Base-by-base conservation (phyloP, 2,888 invertebrate species). In the Portevinia maculata region DNA sequence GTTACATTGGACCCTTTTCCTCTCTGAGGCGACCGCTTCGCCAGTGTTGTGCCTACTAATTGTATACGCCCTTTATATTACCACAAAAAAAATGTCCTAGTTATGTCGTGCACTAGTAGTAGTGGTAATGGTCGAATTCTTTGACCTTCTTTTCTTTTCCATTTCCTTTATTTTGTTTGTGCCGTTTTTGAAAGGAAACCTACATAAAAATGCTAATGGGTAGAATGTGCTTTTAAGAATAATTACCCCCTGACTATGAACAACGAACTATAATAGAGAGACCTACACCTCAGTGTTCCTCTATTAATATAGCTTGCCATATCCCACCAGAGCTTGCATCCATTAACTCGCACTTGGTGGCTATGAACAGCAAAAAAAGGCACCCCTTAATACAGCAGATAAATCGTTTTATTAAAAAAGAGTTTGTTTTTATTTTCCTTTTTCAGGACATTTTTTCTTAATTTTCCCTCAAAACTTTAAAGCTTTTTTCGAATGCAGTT, bases 141-240 rank as follows among this genome's bases (percentile, higher is more conserved):
- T 74, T 67, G 32, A 62, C 17, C 44, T 69, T 69, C 17, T 37
- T 69, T 55, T 46, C 24, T 46, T 41, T 15, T 37, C 17, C 21
- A 39, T 13, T 55, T 48, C 17, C 30, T 34, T 48, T 67, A 11
- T 39, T 53, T 17, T 19, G 19, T 48, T 53, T 65, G 65, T 55
- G 60, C 62, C 60, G 74, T 39, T 67, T 74, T 62, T 21, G 46
- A 69, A 79, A 62, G 74, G 74, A 79, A 74, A 62, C 69, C 74
- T 52, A 76, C 74, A 84, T 79, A 84, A 85, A 85, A 85, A 78
- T 70, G 79, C 84, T 85, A 85, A 85, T 85, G 84, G 83, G 76
- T 74, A 74, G 84, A 85, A 85, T 85, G 84, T 81, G 84, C 85
- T 85, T 85, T 85, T 75, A 84, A 78, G 75, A 84, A 75, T 84